Conservation (phyloP, 2,113 vertebrate genomes). For the Chaetorhynchus papuensis region DNA sequence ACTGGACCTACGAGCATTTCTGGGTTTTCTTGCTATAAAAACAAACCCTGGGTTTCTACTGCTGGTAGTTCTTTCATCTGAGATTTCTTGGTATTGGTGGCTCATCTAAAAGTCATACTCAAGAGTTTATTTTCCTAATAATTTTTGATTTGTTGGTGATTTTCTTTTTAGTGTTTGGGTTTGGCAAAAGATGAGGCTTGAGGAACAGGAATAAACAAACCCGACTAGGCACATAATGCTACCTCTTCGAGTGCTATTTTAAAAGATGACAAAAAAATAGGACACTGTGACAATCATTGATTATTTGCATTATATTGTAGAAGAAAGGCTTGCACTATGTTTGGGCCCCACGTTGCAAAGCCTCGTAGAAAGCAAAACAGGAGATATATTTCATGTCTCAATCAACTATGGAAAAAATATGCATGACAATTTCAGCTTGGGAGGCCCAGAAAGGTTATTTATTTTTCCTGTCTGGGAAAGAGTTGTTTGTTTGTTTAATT, state of each 20-base stretch:
- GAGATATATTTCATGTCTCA: neutral
- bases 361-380: neutral
- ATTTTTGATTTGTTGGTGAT: neutral
- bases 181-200: neutral
- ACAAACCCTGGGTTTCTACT: neutral
- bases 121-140: neutral
- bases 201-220: neutral
- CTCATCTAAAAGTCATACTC: neutral
- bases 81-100: neutral
- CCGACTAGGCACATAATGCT: neutral
- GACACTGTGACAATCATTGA: neutral
- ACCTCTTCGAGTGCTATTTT: neutral
- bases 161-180: neutral
- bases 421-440: neutral
- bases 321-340: neutral
- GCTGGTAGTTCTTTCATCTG: neutral
- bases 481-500: constrained; percentile 60
- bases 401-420: constrained; percentile 6
- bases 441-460: constrained; percentile 37
- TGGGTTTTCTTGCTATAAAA: neutral
- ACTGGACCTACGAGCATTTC: neutral
- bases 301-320: neutral
- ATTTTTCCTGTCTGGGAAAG: constrained; percentile 36
- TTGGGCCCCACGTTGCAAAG: neutral
- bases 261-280: neutral